phyloP scores from a whole-genome alignment of 2,888 invertebrate species.

The Microctonus brassicae region DNA sequence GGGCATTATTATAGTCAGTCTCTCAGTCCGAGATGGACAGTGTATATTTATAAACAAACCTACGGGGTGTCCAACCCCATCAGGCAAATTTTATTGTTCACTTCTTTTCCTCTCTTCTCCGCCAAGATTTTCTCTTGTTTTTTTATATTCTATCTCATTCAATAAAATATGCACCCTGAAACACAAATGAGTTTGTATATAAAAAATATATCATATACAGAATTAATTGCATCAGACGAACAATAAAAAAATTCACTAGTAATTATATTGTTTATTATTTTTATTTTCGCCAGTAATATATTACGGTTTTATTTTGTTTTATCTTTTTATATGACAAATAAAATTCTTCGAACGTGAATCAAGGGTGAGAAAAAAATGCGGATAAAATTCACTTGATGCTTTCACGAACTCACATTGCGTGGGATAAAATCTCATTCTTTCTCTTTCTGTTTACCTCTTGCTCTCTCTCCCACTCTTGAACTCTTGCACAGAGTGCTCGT shows the following conservation, averaged over 20 bases:
- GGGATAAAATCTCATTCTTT: slow-evolving; percentile 10
- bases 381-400: slow-evolving; percentile 13
- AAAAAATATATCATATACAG: not conserved
- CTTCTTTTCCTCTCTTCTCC: slow-evolving; percentile 7
- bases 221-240: not conserved
- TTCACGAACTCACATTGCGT: slow-evolving; percentile 10
- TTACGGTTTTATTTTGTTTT: not conserved
- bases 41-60: slow-evolving; percentile 52
- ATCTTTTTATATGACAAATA: not conserved
- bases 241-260: not conserved
- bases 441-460: not conserved
- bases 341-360: not conserved
- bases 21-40: slow-evolving; percentile 16
- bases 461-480: not conserved
- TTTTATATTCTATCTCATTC: not conserved
- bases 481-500: slow-evolving; percentile 4
- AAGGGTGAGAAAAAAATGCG: slow-evolving; percentile 1
- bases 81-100: slow-evolving; percentile 41
- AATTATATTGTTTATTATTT: not conserved
- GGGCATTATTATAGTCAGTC: slow-evolving; percentile 31
- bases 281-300: not conserved
- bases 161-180: not conserved
- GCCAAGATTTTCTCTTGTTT: not conserved
- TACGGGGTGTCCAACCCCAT: slow-evolving; percentile 40
- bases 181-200: not conserved